Conservation (phyloP, 2,113 vertebrate genomes). For the Catharus fuscescens region DNA sequence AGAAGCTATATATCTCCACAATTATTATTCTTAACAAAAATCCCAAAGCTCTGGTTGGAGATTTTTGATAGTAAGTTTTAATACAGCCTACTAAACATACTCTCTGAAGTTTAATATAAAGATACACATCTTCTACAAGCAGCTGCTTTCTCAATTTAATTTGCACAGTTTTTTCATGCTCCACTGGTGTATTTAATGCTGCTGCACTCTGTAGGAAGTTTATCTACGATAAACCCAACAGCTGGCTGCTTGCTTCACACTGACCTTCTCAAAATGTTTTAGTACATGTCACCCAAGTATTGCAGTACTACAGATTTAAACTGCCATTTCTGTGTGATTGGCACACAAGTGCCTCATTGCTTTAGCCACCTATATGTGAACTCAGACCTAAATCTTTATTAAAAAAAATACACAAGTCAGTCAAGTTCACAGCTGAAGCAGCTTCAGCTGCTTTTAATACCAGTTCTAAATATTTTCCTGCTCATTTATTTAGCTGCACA, state of each 20-base stretch:
- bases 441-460: conserved; percentile 61
- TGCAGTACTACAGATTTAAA: conserved; percentile 61
- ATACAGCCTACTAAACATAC: conserved; percentile 51
- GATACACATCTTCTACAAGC: conserved; percentile 92
- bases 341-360: conserved; percentile 61
- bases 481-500: conserved; percentile 68
- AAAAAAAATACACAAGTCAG: conserved; percentile 58
- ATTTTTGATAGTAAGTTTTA: conserved; percentile 70
- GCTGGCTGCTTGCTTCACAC: conserved; percentile 86
- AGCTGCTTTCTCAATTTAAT: conserved; percentile 91
- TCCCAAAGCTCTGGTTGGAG: conserved; percentile 33
- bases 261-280: conserved; percentile 81
- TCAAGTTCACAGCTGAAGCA: conserved; percentile 57
- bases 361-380: conserved; percentile 43
- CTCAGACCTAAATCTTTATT: conserved; percentile 58
- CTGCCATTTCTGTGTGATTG: conserved; percentile 67
- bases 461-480: conserved; percentile 58
- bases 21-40: conserved; percentile 52
- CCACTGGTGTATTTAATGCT: conserved; percentile 95
- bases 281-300: conserved; percentile 66
- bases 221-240: conserved; percentile 91
- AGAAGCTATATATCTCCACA: conserved; percentile 7
- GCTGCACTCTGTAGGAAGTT: conserved; percentile 85
- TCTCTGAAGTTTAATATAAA: conserved; percentile 86
- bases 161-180: conserved; percentile 93